phyloP scores from a whole-genome alignment of 2,888 invertebrate species.

The Diarsia mendica region DNA sequence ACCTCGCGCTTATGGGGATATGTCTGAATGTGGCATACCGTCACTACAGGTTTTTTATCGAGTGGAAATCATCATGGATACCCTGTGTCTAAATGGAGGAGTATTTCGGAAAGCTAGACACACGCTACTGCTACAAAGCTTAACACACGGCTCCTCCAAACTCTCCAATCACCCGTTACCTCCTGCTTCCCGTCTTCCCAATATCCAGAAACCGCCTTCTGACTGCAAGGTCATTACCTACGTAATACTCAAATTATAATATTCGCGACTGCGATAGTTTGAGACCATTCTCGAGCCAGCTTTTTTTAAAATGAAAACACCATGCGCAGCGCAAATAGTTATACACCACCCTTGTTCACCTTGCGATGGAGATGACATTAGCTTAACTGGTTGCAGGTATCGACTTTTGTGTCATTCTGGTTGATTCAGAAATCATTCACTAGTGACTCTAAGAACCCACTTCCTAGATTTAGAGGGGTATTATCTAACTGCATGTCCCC shows the following conservation, averaged over 20 bases:
- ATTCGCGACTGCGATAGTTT: neutral
- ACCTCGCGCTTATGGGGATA: conserved; percentile 60
- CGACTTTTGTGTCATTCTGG: neutral
- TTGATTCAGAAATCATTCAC: neutral
- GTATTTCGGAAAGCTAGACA: neutral
- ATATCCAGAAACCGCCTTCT: neutral
- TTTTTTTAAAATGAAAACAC: neutral
- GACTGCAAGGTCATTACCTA: neutral
- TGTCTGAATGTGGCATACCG: conserved; percentile 45
- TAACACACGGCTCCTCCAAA: too few species aligned
- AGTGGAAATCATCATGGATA: neutral
- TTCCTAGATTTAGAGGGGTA: neutral
- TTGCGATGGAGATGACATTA: neutral
- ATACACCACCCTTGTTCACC: neutral
- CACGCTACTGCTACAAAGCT: neutral
- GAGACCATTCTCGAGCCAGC: neutral
- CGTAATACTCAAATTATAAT: neutral
- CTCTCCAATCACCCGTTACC: neutral
- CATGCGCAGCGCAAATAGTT: neutral
- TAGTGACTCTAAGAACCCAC: neutral
- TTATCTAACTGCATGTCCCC: too few species aligned
- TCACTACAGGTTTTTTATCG: conserved; percentile 11
- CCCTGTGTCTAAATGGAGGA: neutral
- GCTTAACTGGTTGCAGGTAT: neutral
- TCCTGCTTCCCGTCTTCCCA: neutral